These are phyloP conservation scores for Mesochorus sp. DNA, from an alignment of 2,888 invertebrate genomes.

Conservation along the genomic window DNA sequence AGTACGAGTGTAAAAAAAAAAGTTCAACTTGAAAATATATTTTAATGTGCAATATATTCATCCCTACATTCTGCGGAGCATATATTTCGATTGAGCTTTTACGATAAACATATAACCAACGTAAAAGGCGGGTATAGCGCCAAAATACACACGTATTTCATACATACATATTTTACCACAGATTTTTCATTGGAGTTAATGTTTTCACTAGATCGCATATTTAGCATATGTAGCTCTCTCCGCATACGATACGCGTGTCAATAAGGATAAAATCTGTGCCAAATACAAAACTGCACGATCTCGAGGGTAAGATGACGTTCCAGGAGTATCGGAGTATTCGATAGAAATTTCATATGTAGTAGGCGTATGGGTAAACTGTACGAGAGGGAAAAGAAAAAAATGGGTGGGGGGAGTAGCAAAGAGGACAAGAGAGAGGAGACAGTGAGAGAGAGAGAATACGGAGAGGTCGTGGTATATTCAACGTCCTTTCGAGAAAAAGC, in stretches of 20 bases:
- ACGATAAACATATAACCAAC: no score
- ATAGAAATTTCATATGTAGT: neutral
- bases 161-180: no score
- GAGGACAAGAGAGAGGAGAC: neutral
- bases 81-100: no score
- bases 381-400: neutral
- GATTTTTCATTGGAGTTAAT: no score
- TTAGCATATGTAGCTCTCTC: no score
- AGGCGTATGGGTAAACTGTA: neutral
- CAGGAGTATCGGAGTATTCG: conserved; percentile 5
- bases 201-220: neutral
- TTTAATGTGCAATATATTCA: no score
- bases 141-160: neutral
- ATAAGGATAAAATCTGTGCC: conserved; percentile 5
- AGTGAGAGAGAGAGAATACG: neutral
- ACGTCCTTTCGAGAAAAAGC: conserved; percentile 41
- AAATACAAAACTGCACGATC: neutral
- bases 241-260: neutral
- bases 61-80: no score
- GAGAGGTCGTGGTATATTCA: conserved; percentile 29
- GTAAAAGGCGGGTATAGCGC: no score
- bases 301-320: no score
- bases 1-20: no score
- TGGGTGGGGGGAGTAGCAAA: neutral
- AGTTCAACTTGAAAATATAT: no score